Conservation (phyloP, 2,888 invertebrate species). For the Watsonalla binaria region DNA sequence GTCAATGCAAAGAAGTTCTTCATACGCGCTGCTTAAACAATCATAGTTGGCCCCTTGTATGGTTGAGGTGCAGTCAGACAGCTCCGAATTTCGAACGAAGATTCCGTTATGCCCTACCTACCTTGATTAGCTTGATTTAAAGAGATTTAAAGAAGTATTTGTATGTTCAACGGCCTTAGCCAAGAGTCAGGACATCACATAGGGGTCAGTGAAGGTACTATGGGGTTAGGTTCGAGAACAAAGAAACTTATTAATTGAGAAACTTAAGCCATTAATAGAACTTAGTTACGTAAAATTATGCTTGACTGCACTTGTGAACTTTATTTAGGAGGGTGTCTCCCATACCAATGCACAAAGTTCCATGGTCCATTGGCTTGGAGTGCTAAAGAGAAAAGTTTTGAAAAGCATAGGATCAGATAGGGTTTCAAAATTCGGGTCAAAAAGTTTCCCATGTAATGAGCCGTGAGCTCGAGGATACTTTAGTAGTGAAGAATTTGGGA, state of each 20-base stretch:
- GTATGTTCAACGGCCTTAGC: no score
- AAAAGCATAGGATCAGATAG: not conserved
- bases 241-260: not conserved
- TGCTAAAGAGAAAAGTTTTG: not conserved
- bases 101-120: no score
- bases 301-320: not conserved
- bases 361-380: not conserved
- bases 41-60: no score
- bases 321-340: not conserved
- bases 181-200: no score
- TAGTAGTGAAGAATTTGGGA: not conserved
- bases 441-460: not conserved
- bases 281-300: not conserved
- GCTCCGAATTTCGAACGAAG: no score
- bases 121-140: no score
- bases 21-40: no score
- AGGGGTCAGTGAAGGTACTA: no score
- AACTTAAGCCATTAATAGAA: not conserved
- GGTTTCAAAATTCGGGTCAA: slow-evolving; percentile 1
- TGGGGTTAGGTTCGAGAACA: no score
- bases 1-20: no score
- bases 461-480: not conserved
- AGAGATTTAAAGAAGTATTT: no score
- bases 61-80: no score
- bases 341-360: not conserved